Conservation (phyloP, 2,113 vertebrate species). For the Engystomops pustulosus region DNA sequence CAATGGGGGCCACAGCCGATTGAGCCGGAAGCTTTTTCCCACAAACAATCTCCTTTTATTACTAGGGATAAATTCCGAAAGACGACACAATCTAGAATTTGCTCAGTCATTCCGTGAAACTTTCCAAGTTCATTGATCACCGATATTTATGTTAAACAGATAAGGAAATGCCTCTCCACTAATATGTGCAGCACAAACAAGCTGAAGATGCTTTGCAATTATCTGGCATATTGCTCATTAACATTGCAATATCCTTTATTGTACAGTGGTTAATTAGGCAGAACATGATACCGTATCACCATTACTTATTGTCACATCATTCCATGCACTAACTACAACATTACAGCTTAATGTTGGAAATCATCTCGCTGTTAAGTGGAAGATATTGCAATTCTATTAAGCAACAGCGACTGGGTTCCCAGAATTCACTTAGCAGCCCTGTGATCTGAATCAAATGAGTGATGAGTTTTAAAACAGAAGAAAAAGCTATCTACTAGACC, state of each 20-base stretch:
- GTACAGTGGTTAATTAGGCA: constrained; percentile 47
- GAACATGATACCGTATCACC: constrained; percentile 40
- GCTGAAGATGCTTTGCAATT: constrained; percentile 21
- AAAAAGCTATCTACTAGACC: neutral
- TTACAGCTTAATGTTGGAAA: constrained; percentile 25
- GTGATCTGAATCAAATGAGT: constrained; percentile 1
- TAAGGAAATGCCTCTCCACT: neutral
- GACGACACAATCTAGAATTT: neutral
- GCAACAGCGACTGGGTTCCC: neutral
- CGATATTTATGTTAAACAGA: neutral
- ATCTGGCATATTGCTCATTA: constrained; percentile 50
- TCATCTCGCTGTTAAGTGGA: constrained; percentile 31
- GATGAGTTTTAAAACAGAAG: constrained; percentile 11
- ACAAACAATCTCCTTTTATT: too few species aligned
- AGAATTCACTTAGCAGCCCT: constrained; percentile 17
- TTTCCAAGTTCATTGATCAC: neutral
- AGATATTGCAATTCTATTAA: constrained; percentile 34
- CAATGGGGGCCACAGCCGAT: too few species aligned
- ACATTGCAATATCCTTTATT: constrained; percentile 46
- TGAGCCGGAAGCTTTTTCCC: too few species aligned
- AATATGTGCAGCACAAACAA: constrained; percentile 21
- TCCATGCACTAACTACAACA: constrained; percentile 40
- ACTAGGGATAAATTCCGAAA: too few species aligned
- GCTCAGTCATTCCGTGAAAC: neutral
- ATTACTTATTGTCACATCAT: constrained; percentile 51